Base-by-base conservation (phyloP, 2,888 invertebrate genomes). In the Horisme vitalbata region DNA sequence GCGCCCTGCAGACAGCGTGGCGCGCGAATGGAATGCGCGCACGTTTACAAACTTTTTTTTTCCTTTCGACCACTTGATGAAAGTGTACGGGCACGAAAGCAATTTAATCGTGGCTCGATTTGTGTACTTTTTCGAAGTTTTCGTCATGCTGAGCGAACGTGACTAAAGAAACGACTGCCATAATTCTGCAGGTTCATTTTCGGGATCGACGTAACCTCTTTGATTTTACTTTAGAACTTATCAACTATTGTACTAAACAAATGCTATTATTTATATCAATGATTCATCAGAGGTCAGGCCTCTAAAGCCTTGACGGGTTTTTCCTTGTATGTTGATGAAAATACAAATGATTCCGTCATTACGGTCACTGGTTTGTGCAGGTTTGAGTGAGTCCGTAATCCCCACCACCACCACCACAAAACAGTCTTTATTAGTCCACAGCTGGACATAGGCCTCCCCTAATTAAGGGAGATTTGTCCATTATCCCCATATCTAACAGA, bases 1-100 rank as follows among this genome's bases (percentile, higher is more conserved):
- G 41, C 47, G 52, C 48, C 43, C 59, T 55, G 62, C 77, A 87
- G 87, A 87, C 87, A 68, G 85, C 79, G 64, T 78, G 87, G 85
- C 85, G 86, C 79, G 73, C 64, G 75, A 80, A 80, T 79, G 77
- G 77, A 45, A 74, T 64, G 59, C 62, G 62, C 61, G 60, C 65
- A 45, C 44, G 46, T 45, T 54, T 35, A 8, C 36, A 23, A 49
- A 38, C 66, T 66, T 66, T 62, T 59, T 71, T 69, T 52, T 47
- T 46, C 41, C 53, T n/a, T 12, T 47, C 41, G 48, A 55, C 41
- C 58, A 61, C 63, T 65, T 47, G 50, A 72, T 70, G 77, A 78
- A 75, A 77, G 77, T 71, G 61, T 39, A 37, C 57, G 65, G 70
- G 78, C 77, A 78, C 76, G 75, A 75, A 70, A 63, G 63, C 68